A percentile compares a stretch with the other conserved stretches of the same genome.
Evolutionary conservation across 2,113 vertebrate genomes (phyloP).

Genomic region (Agapornis roseicollis): DNA sequence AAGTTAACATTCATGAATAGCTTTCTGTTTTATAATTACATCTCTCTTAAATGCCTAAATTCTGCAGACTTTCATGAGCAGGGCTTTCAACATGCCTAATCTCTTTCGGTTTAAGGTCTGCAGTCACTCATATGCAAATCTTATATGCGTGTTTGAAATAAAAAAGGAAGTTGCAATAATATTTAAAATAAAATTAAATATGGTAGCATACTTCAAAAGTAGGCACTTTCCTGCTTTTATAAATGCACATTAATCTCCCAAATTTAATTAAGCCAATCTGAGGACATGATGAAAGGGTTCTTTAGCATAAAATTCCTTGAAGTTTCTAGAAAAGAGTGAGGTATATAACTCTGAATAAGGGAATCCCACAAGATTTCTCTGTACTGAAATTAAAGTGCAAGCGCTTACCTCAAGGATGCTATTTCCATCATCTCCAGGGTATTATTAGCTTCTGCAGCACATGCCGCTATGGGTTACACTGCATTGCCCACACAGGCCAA

Average conservation of each 20-base stretch:
- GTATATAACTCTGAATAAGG: slow-evolving; percentile 44
- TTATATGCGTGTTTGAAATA: neutral
- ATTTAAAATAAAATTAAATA: slow-evolving; percentile 30
- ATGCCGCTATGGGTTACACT: neutral
- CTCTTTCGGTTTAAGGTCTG: neutral
- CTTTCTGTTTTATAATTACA: neutral
- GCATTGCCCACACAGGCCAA: slow-evolving; percentile 23
- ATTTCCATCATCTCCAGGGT: slow-evolving; percentile 46
- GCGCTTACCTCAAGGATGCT: slow-evolving; percentile 42
- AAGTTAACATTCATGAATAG: neutral
- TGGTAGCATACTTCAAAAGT: neutral
- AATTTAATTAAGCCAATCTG: slow-evolving; percentile 53
- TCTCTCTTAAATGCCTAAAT: neutral
- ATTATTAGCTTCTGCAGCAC: slow-evolving; percentile 43
- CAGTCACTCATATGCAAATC: neutral
- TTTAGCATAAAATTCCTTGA: slow-evolving; percentile 56
- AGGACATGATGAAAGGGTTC: slow-evolving; percentile 46
- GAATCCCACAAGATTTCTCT: slow-evolving; percentile 56
- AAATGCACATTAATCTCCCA: neutral
- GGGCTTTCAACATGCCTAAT: neutral
- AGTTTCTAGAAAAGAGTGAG: slow-evolving; percentile 55
- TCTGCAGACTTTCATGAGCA: neutral
- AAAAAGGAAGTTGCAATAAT: neutral
- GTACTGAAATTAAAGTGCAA: slow-evolving; percentile 52
- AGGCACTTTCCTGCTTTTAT: slow-evolving; percentile 11